A percentile compares a stretch with the other conserved stretches of the same genome.
Conservation (phyloP, 2,797 vertebrate genomes). For the Cuniculus paca region DNA sequence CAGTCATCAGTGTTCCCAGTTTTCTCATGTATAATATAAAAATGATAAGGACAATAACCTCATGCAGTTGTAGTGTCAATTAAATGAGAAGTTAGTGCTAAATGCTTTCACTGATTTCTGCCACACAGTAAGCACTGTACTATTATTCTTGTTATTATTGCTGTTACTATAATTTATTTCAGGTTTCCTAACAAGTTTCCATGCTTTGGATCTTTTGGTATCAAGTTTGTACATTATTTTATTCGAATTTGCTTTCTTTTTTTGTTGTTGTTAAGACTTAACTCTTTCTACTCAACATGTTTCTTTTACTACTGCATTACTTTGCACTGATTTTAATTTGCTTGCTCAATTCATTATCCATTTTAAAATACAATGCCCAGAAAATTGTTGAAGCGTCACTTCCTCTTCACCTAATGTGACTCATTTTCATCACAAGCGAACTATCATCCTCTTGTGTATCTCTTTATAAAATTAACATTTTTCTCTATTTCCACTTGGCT, state of each 20-base stretch:
- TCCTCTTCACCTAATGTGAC: background rate
- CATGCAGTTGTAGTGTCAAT: background rate
- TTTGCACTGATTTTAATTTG: background rate
- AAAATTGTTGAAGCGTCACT: background rate
- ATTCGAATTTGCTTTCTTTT: slow-evolving; percentile 1
- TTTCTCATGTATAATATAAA: background rate
- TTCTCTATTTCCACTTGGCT: background rate
- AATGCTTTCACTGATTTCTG: background rate
- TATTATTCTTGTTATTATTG: background rate
- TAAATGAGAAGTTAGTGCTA: background rate
- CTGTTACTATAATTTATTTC: background rate
- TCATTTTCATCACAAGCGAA: background rate
- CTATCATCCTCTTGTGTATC: background rate
- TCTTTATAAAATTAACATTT: background rate
- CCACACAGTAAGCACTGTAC: background rate
- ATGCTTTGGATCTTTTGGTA: background rate
- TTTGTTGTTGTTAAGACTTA: background rate
- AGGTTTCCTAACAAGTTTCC: background rate
- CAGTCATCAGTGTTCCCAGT: background rate
- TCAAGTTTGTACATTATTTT: background rate
- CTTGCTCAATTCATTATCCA: background rate
- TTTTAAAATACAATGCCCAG: background rate
- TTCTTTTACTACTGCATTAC: slow-evolving; percentile 18
- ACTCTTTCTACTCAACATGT: background rate
- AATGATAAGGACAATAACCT: background rate